phyloP scores from a whole-genome alignment of 2,888 invertebrate genomes.

The Trissoscelio sp. region DNA sequence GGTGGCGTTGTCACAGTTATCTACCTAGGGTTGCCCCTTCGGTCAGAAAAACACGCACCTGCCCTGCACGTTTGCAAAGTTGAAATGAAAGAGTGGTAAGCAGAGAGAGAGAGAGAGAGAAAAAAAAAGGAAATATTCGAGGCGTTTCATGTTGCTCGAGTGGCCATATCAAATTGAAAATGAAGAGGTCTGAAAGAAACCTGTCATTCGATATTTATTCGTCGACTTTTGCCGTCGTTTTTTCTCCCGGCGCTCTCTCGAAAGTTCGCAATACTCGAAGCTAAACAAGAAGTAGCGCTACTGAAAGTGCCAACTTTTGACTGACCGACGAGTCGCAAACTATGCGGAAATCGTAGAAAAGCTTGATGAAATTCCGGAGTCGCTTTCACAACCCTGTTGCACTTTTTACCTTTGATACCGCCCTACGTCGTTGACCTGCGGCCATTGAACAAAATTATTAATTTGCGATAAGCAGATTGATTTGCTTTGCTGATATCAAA shows the following conservation, averaged over 20 bases:
- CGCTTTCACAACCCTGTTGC: constrained; percentile 42
- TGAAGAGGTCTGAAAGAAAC: constrained; percentile 50
- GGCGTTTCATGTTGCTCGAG: constrained; percentile 23
- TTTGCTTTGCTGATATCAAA: too few relatives aligned
- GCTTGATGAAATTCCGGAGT: constrained; percentile 57
- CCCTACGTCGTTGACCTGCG: background rate
- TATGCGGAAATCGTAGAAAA: constrained; percentile 65
- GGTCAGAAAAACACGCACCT: too few relatives aligned
- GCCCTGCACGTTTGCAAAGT: background rate
- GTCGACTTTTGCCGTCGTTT: constrained; percentile 32
- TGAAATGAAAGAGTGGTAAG: background rate
- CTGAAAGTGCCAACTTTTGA: constrained; percentile 49
- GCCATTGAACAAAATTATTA: background rate
- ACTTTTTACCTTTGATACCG: constrained; percentile 45
- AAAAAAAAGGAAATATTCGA: constrained; percentile 4
- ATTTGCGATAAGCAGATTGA: background rate
- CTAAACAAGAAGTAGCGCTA: constrained; percentile 35
- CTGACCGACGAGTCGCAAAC: constrained; percentile 57
- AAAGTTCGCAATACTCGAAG: constrained; percentile 51
- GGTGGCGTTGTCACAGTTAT: constrained; percentile 2
- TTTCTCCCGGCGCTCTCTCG: background rate
- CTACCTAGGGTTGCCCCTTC: background rate
- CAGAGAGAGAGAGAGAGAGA: too few relatives aligned
- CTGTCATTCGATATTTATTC: constrained; percentile 54
- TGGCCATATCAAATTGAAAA: constrained; percentile 32